Conservation (phyloP, 30 jellyfish, hydroid and myxozoan genomes). For the Mastigias papua region DNA sequence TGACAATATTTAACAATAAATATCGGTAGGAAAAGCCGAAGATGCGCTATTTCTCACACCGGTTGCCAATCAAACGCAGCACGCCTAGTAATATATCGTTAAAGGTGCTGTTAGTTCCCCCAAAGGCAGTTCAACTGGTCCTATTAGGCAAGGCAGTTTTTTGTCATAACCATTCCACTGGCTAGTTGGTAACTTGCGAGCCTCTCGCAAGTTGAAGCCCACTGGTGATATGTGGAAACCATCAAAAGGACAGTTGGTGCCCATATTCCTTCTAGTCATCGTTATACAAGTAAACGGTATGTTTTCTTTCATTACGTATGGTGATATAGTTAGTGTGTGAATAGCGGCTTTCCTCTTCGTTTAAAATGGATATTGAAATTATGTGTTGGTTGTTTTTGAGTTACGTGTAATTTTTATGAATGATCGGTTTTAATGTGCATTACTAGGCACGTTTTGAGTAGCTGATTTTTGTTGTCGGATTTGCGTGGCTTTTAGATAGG, state of each 20-base stretch:
- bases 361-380: no score
- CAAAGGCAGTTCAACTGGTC: neutral
- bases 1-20: neutral
- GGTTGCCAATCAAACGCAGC: constrained; percentile 61
- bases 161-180: constrained; percentile 22
- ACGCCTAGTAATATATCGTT: neutral
- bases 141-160: constrained; percentile 19
- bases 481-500: no score
- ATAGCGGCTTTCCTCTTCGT: neutral
- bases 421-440: no score
- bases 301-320: neutral
- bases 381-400: no score
- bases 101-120: constrained; percentile 8
- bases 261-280: neutral
- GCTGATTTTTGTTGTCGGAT: no score
- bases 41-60: neutral
- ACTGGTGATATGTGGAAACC: constrained; percentile 51
- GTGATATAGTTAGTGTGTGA: neutral
- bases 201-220: constrained; percentile 43
- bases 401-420: no score
- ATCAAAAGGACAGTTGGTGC: constrained; percentile 7
- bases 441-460: no score
- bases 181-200: constrained; percentile 60
- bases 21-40: neutral
- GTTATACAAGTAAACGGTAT: neutral